Conservation (phyloP, 1,140 invertebrate species). For the Andrena cerasifolii region DNA sequence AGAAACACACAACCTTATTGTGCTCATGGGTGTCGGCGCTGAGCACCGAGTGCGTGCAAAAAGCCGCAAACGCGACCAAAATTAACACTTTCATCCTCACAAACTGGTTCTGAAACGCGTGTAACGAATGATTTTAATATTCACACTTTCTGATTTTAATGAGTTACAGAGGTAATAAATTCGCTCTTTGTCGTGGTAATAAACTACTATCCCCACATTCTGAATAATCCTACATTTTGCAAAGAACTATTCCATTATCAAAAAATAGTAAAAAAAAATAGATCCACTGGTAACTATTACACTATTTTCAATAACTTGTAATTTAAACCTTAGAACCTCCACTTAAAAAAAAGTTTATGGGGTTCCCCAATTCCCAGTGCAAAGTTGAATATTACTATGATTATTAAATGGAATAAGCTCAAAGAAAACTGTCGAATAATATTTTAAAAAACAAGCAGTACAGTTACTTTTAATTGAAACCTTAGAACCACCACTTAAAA, state of each 20-base stretch:
- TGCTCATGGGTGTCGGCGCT: slow-evolving; percentile 71
- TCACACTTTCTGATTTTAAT: not conserved
- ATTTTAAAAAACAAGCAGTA: not conserved
- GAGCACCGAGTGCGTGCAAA: slow-evolving; percentile 52
- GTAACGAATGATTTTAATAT: not conserved
- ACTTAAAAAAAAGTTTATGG: no score
- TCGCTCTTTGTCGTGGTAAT: no score
- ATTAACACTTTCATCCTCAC: slow-evolving; percentile 67
- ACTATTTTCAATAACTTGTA: not conserved
- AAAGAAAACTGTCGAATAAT: not conserved
- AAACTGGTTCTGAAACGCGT: slow-evolving; percentile 29
- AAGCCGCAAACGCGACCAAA: slow-evolving; percentile 56
- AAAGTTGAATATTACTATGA: not conserved
- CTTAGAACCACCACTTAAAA: no score
- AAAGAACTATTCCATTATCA: no score
- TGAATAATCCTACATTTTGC: no score
- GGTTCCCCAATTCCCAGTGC: not conserved
- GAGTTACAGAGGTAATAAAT: no score
- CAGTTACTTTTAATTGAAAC: not conserved
- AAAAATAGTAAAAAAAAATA: no score
- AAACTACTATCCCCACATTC: no score
- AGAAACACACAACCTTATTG: slow-evolving; percentile 83
- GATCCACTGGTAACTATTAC: not conserved
- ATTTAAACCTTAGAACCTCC: no score
- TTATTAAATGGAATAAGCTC: not conserved